Percentiles rank a stretch among this genome's conserved stretches.
Evolutionary conservation across 2,888 invertebrate species (phyloP).

Genomic region (Eubasilissa splendida): DNA sequence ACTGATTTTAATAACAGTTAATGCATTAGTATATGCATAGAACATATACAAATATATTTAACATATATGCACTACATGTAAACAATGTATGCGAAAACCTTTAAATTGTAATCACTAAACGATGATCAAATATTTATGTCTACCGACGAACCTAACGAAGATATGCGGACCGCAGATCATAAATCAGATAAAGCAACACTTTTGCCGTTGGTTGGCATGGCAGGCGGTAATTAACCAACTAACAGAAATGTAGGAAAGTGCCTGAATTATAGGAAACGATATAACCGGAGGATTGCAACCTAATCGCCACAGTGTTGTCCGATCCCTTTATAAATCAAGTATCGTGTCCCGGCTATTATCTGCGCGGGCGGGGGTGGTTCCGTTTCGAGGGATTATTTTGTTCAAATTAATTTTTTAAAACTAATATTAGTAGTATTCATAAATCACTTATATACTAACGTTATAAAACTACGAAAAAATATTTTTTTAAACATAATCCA

Average conservation of each 20-base stretch:
- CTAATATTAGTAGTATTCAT: too few relatives aligned
- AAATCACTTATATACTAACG: too few relatives aligned
- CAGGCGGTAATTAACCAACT: constrained; percentile 40
- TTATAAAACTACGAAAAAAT: too few relatives aligned
- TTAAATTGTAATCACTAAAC: too few relatives aligned
- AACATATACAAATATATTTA: too few relatives aligned
- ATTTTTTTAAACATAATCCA: too few relatives aligned
- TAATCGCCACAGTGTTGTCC: constrained; percentile 19
- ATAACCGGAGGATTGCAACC: constrained; percentile 36
- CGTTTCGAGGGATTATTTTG: not conserved
- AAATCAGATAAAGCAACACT: constrained; percentile 42
- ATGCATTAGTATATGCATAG: too few relatives aligned
- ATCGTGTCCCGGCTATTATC: constrained; percentile 48
- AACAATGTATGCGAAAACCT: too few relatives aligned
- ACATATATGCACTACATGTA: too few relatives aligned
- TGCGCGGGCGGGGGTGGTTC: not conserved
- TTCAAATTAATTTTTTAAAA: not conserved
- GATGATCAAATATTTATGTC: not conserved
- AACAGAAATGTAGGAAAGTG: constrained; percentile 34
- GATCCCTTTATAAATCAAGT: constrained; percentile 46
- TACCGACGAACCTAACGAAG: constrained; percentile 1
- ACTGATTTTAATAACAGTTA: too few relatives aligned
- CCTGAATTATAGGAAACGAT: constrained; percentile 45
- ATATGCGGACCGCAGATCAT: constrained; percentile 21
- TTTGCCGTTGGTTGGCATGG: constrained; percentile 40